phyloP scores from a whole-genome alignment of 2,888 invertebrate species.

The Kryphioiulus occultus region DNA sequence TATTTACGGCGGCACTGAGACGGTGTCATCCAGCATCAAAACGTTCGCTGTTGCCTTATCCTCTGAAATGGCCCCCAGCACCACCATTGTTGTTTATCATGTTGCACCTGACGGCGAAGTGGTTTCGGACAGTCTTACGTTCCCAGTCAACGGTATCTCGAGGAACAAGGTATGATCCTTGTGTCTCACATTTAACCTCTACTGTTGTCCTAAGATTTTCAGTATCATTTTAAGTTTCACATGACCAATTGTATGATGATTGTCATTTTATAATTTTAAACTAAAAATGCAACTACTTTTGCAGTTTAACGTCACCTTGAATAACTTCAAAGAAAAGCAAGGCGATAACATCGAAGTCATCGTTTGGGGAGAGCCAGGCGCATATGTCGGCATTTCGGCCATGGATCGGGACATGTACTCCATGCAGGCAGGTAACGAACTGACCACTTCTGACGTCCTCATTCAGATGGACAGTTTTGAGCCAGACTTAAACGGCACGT shows the following conservation, averaged over 20 bases:
- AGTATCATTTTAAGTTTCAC: too few relatives aligned
- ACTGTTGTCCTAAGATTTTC: too few relatives aligned
- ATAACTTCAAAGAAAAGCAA: slow-evolving; percentile 91
- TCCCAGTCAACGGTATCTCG: slow-evolving; percentile 94
- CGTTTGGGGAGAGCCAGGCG: slow-evolving; percentile 91
- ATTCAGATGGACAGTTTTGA: slow-evolving; percentile 88
- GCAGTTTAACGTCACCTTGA: slow-evolving; percentile 68
- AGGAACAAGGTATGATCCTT: slow-evolving; percentile 76
- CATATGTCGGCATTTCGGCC: slow-evolving; percentile 90
- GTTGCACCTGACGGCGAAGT: slow-evolving; percentile 81
- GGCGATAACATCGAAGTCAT: slow-evolving; percentile 93
- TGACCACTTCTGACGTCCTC: slow-evolving; percentile 85
- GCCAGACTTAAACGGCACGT: slow-evolving; percentile 83
- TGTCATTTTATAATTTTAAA: too few relatives aligned
- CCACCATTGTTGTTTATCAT: slow-evolving; percentile 88
- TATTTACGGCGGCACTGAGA: slow-evolving; percentile 81
- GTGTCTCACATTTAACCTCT: too few relatives aligned
- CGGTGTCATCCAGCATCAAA: slow-evolving; percentile 72
- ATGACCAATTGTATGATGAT: too few relatives aligned
- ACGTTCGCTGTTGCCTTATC: slow-evolving; percentile 65
- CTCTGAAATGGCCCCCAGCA: slow-evolving; percentile 77
- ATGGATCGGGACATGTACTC: slow-evolving; percentile 88
- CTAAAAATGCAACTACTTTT: too few relatives aligned
- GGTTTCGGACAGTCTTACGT: slow-evolving; percentile 91
- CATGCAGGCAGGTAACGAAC: slow-evolving; percentile 91